Percentiles rank a stretch among this genome's conserved stretches.
phyloP scores from a whole-genome alignment of 1,140 invertebrate genomes.

The Papilio helenus region DNA sequence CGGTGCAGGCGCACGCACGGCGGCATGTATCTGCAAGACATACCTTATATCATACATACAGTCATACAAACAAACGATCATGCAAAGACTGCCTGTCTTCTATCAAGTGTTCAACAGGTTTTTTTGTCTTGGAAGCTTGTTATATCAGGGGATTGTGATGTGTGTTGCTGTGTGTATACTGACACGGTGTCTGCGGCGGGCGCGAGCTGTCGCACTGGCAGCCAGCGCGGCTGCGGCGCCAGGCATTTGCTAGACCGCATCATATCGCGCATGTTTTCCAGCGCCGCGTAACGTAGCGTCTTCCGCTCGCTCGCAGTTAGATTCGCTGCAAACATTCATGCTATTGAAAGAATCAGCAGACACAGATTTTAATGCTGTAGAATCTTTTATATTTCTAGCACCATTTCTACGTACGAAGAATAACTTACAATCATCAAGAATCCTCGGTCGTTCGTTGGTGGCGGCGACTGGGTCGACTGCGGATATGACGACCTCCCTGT shows the following conservation, averaged over 20 bases:
- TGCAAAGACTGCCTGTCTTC: background rate
- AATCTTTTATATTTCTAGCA: no score
- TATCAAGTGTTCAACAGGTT: no score
- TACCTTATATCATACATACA: background rate
- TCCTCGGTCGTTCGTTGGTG: conserved; percentile 68
- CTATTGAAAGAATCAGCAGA: no score
- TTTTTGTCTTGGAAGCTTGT: no score
- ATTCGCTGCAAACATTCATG: conserved; percentile 52
- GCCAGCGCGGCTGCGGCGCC: conserved; percentile 71
- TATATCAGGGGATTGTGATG: no score
- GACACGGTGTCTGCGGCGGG: conserved; percentile 72
- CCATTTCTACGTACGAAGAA: no score
- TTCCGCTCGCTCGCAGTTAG: conserved; percentile 51
- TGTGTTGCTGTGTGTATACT: conserved; percentile 39
- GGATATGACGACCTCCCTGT: conserved; percentile 52
- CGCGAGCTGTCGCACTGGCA: conserved; percentile 67
- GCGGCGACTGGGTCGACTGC: conserved; percentile 66
- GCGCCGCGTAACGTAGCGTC: conserved; percentile 49
- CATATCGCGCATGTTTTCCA: conserved; percentile 53
- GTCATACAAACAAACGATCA: background rate
- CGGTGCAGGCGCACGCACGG: conserved; percentile 90
- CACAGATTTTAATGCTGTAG: no score
- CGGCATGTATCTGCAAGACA: conserved; percentile 84
- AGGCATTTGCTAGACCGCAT: conserved; percentile 59
- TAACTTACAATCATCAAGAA: conserved; percentile 66